phyloP scores from a whole-genome alignment of 2,113 vertebrate species.

The Cephalopterus ornatus region DNA sequence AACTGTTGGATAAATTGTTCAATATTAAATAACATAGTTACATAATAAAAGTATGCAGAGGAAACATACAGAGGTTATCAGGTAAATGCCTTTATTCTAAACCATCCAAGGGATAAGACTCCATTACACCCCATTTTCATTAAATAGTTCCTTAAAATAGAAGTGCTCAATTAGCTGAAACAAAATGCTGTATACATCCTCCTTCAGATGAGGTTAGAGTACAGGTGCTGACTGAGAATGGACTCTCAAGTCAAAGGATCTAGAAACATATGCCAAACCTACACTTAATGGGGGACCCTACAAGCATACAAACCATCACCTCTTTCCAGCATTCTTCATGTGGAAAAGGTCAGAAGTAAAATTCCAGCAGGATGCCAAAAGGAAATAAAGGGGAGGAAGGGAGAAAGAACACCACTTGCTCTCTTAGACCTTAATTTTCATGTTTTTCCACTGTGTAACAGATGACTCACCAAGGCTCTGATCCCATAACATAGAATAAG shows the following conservation, averaged over 20 bases:
- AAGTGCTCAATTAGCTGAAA: background rate
- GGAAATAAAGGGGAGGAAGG: background rate
- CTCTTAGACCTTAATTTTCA: background rate
- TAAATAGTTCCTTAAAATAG: background rate
- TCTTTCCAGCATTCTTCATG: background rate
- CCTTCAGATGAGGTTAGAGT: background rate
- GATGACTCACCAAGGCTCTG: accelerated
- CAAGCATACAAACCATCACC: background rate
- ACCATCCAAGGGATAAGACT: background rate
- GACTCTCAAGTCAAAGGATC: background rate
- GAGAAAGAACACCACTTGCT: background rate
- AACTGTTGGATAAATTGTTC: background rate
- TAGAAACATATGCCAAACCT: background rate
- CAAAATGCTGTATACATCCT: background rate
- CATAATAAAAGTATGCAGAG: background rate
- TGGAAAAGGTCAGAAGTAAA: background rate
- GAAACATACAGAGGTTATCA: background rate
- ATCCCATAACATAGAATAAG: background rate
- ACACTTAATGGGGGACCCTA: background rate
- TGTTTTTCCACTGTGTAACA: background rate
- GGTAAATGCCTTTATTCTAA: background rate
- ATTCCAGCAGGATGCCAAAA: background rate
- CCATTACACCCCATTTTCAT: background rate
- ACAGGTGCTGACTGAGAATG: background rate
- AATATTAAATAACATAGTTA: background rate